A percentile compares a stretch with the other conserved stretches of the same genome.
phyloP scores from a whole-genome alignment of 2,888 invertebrate species.

The Boloria euphrosyne region DNA sequence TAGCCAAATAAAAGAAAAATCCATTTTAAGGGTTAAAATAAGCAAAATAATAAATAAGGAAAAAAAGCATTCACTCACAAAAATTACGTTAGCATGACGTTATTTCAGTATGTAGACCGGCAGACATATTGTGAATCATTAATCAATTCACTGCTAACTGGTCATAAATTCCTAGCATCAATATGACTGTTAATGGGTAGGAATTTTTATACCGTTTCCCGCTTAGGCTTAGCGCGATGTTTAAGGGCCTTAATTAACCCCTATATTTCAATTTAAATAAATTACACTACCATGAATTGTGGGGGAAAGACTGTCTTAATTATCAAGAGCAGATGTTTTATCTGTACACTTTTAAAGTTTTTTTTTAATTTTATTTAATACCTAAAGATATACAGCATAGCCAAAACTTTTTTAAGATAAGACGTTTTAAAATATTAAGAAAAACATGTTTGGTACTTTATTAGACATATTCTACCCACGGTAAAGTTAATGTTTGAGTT shows the following conservation, averaged over 20 bases:
- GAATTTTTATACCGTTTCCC: constrained; percentile 21
- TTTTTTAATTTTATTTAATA: neutral
- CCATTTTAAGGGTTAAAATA: constrained; percentile 27
- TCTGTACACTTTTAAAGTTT: neutral
- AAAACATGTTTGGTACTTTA: too few relatives aligned
- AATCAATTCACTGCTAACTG: constrained; percentile 51
- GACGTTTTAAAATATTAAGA: too few relatives aligned
- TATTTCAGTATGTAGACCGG: constrained; percentile 48
- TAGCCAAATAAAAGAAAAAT: too few relatives aligned
- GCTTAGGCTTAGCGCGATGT: constrained; percentile 4
- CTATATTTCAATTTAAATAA: constrained; percentile 10
- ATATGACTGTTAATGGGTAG: constrained; percentile 30
- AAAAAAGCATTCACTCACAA: constrained; percentile 38
- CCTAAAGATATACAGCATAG: too few relatives aligned
- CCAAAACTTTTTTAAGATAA: too few relatives aligned
- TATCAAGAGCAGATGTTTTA: constrained; percentile 1
- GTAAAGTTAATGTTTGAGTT: neutral
- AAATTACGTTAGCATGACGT: constrained; percentile 44
- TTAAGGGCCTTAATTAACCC: constrained; percentile 19
- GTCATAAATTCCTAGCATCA: constrained; percentile 44
- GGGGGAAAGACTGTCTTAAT: neutral
- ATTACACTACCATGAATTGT: neutral
- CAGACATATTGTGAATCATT: constrained; percentile 54
- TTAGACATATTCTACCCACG: neutral
- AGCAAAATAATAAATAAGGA: constrained; percentile 34